phyloP scores from a whole-genome alignment of 30 jellyfish, hydroid and myxozoan species.

The Pelagia noctiluca region DNA sequence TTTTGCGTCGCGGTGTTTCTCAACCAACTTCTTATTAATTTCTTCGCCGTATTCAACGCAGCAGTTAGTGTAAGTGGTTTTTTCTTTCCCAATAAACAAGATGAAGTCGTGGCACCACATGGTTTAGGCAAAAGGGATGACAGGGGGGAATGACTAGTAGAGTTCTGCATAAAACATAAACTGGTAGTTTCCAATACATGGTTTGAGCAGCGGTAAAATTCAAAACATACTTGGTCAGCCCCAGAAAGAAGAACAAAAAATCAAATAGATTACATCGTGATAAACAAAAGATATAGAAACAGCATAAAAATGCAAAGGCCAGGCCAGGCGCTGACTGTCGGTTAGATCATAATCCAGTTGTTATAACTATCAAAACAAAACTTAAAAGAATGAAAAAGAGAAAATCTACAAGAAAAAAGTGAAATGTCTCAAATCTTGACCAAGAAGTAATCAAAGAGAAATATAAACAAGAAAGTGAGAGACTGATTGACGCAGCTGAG shows the following conservation, averaged over 20 bases:
- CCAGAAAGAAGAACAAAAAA: conserved; percentile 26
- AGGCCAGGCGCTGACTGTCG: conserved; percentile 47
- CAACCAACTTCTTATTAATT: no score
- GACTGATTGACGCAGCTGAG: no score
- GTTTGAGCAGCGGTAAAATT: conserved; percentile 22
- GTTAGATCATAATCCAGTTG: conserved; percentile 24
- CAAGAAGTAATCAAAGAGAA: no score
- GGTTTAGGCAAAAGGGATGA: conserved; percentile 25
- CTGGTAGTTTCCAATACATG: conserved; percentile 14
- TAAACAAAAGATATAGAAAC: conserved; percentile 26
- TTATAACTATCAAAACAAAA: conserved; percentile 11
- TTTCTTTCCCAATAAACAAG: no score
- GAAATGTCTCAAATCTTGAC: conserved; percentile 19
- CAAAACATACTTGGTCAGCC: conserved; percentile 13
- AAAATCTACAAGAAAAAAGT: background rate
- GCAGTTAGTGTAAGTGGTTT: no score
- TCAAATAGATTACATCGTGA: conserved; percentile 11
- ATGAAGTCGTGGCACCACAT: conserved; percentile 6
- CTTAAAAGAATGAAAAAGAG: background rate
- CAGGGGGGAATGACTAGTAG: conserved; percentile 22
- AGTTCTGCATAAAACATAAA: conserved; percentile 19
- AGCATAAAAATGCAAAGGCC: conserved; percentile 6
- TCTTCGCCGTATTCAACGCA: no score
- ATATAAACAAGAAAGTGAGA: no score
- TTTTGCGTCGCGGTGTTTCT: no score